phyloP scores from a whole-genome alignment of 2,888 invertebrate genomes.

The Drosophila paramelanica region DNA sequence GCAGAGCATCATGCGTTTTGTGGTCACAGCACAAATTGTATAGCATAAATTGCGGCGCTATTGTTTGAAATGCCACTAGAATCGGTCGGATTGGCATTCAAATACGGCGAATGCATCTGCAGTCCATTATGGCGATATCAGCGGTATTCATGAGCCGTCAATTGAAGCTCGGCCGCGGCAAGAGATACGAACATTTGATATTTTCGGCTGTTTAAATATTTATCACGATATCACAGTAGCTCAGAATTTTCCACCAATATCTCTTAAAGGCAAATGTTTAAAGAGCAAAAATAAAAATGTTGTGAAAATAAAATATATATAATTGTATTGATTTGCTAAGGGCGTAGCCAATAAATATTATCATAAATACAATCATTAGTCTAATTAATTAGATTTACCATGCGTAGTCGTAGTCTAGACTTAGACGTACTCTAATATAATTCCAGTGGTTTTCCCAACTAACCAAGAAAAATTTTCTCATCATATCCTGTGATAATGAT shows the following conservation, averaged over 20 bases:
- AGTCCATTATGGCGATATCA: conserved; percentile 14
- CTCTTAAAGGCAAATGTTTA: no score
- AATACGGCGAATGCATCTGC: conserved; percentile 14
- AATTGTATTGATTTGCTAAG: no score
- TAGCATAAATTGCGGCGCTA: conserved; percentile 59
- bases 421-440: background rate
- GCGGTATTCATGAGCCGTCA: conserved; percentile 60
- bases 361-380: no score
- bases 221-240: background rate
- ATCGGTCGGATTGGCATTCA: conserved; percentile 12
- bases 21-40: conserved; percentile 56
- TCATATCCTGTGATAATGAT: conserved; percentile 65
- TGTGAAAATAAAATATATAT: no score
- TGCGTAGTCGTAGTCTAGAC: no score
- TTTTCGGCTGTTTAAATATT: no score
- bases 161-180: conserved; percentile 39
- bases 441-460: background rate
- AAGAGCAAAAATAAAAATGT: no score
- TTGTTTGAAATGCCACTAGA: conserved; percentile 46
- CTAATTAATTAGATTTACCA: no score
- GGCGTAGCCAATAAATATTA: no score
- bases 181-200: conserved; percentile 14
- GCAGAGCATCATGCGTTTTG: conserved; percentile 52
- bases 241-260: background rate
- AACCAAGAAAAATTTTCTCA: conserved; percentile 8